Evolutionary conservation across 2,888 invertebrate genomes (phyloP).

Genomic region (Chirona hameri): DNA sequence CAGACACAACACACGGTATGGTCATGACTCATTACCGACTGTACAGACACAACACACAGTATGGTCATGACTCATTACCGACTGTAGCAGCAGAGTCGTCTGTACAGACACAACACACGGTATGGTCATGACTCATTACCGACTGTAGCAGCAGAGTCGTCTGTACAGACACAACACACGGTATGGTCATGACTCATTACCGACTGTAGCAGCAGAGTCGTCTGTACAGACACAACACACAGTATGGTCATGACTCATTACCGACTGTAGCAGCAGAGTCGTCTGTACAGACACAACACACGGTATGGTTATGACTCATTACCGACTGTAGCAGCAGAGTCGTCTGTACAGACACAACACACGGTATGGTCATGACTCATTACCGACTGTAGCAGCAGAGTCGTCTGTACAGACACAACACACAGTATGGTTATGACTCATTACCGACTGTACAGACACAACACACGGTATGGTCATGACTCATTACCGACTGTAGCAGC

Average conservation of each 20-base stretch:
- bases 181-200: neutral
- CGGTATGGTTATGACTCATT: neutral
- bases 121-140: neutral
- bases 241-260: neutral
- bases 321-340: conserved; percentile 6
- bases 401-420: neutral
- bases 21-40: neutral
- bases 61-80: neutral
- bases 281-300: neutral
- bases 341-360: neutral
- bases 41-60: neutral
- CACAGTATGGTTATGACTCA: neutral
- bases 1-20: no score
- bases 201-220: conserved; percentile 5
- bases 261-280: conserved; percentile 6
- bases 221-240: neutral
- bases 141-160: conserved; percentile 24
- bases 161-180: neutral
- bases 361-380: neutral
- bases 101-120: neutral
- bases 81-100: conserved; percentile 25
- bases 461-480: neutral
- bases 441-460: neutral
- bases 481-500: conserved; percentile 1
- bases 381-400: conserved; percentile 1